Evolutionary conservation across 1,140 invertebrate species (phyloP).

Genomic region (Conus betulinus): DNA sequence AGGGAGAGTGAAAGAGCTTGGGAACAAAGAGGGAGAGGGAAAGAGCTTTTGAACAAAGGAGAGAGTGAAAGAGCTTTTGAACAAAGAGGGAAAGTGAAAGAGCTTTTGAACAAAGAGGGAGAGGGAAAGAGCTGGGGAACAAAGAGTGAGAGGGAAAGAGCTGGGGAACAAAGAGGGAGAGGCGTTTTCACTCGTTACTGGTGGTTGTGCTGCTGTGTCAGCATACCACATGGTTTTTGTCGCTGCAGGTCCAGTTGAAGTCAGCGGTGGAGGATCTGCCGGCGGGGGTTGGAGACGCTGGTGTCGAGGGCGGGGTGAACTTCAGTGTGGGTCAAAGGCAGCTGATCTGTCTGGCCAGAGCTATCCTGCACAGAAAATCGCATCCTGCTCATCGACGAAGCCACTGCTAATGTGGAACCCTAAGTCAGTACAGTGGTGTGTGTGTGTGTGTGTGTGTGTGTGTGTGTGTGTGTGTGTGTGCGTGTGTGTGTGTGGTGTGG

Average conservation of each 20-base stretch:
- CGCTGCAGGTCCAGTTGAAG: slow-evolving; percentile 65
- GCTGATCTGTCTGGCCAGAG: slow-evolving; percentile 75
- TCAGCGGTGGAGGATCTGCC: slow-evolving; percentile 70
- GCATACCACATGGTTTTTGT: too few relatives aligned
- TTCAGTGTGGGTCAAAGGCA: slow-evolving; percentile 76
- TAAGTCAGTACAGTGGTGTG: slow-evolving; percentile 51
- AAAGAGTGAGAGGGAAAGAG: too few relatives aligned
- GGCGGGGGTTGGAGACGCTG: slow-evolving; percentile 56
- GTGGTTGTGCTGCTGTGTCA: too few relatives aligned
- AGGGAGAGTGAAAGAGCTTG: too few relatives aligned
- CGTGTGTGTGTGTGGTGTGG: not conserved
- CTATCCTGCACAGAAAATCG: slow-evolving; percentile 72
- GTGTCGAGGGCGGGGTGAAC: slow-evolving; percentile 73
- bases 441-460: not conserved
- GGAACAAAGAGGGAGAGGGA: too few relatives aligned
- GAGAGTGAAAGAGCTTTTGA: too few relatives aligned
- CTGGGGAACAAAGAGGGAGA: too few relatives aligned
- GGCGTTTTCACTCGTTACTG: too few relatives aligned
- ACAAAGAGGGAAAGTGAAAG: too few relatives aligned
- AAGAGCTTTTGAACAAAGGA: too few relatives aligned
- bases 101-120: too few relatives aligned
- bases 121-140: too few relatives aligned
- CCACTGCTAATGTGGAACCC: slow-evolving; percentile 91
- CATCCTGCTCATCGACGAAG: slow-evolving; percentile 87
- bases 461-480: not conserved